Percentiles rank a stretch among this genome's conserved stretches.
phyloP scores from a whole-genome alignment of 2,113 vertebrate species.

The Machaerirhynchus nigripectus region DNA sequence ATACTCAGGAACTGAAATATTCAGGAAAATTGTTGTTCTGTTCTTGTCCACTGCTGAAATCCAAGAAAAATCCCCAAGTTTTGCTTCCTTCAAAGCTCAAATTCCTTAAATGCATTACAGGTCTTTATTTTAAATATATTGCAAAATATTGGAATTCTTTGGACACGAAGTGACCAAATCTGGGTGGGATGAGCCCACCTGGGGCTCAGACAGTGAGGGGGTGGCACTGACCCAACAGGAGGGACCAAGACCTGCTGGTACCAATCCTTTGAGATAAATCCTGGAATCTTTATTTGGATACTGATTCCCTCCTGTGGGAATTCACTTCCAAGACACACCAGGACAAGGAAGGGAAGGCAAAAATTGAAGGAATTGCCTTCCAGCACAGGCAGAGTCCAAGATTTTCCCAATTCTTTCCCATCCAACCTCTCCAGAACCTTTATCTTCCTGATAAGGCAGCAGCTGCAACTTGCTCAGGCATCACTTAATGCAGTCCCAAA shows the following conservation, averaged over 20 bases:
- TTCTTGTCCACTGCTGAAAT: too few relatives aligned
- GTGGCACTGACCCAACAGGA: background rate
- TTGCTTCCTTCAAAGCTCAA: background rate
- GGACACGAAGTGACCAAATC: background rate
- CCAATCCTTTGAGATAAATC: background rate
- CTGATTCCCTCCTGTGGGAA: fast-evolving
- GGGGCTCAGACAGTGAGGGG: fast-evolving
- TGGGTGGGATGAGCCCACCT: background rate
- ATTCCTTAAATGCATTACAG: background rate
- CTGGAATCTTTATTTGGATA: background rate
- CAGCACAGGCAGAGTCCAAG: background rate
- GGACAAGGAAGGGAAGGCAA: background rate
- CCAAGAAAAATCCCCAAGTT: background rate
- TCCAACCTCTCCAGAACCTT: background rate
- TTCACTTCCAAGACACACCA: background rate
- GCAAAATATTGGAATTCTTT: fast-evolving
- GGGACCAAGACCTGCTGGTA: background rate
- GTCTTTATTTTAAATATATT: too few relatives aligned
- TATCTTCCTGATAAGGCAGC: background rate
- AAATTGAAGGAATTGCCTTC: background rate
- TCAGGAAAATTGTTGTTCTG: too few relatives aligned
- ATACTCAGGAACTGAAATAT: too few relatives aligned
- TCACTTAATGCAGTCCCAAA: background rate
- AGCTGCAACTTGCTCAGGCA: background rate
- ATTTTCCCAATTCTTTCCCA: background rate